Percentiles rank a stretch among this genome's conserved stretches.
Conservation (phyloP, 1,140 invertebrate genomes). For the Pogonomyrmex barbatus region DNA sequence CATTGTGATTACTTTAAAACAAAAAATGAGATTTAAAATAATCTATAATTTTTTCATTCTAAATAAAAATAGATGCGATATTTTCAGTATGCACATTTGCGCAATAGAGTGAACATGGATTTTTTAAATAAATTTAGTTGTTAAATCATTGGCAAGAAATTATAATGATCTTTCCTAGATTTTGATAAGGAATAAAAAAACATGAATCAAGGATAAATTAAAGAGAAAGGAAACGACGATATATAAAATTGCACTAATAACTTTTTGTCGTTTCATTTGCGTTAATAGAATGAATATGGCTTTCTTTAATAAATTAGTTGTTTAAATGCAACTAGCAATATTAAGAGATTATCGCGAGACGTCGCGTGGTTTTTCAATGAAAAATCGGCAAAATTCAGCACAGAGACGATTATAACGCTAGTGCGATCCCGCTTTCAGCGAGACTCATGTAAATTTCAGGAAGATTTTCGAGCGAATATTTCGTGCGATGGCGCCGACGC, state of each 20-base stretch:
- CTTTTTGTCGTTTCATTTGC: background rate
- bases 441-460: constrained; percentile 74
- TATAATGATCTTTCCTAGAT: background rate
- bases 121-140: too few relatives aligned
- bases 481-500: constrained; percentile 49
- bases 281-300: background rate
- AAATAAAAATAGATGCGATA: too few relatives aligned
- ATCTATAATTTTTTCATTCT: too few relatives aligned
- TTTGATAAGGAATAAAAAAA: background rate
- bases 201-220: background rate
- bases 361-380: background rate
- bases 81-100: too few relatives aligned
- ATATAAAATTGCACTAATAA: background rate
- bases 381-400: constrained; percentile 39
- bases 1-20: too few relatives aligned
- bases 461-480: constrained; percentile 68
- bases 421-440: constrained; percentile 51
- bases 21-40: too few relatives aligned
- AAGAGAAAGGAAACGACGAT: background rate
- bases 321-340: constrained; percentile 1
- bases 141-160: background rate
- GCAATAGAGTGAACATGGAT: too few relatives aligned
- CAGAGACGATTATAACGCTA: constrained; percentile 58
- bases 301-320: background rate
- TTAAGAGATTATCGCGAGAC: background rate